These are phyloP conservation scores for Stegodyphus mimosarum DNA, from an alignment of 1,140 invertebrate species.

Conservation along the genomic window DNA sequence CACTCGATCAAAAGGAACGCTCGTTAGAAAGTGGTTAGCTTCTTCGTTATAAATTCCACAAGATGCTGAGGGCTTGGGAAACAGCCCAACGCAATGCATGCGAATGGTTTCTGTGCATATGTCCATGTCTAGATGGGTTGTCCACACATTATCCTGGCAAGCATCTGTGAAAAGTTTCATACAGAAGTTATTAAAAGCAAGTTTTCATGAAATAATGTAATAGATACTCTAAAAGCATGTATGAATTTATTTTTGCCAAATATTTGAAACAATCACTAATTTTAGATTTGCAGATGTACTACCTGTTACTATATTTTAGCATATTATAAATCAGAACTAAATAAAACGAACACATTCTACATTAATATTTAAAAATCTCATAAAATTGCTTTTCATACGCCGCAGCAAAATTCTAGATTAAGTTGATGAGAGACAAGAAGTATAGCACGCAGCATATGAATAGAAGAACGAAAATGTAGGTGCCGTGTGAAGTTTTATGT, in stretches of 20 bases:
- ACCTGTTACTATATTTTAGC: too few relatives aligned
- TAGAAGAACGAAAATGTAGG: too few relatives aligned
- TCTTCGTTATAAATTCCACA: constrained; percentile 64
- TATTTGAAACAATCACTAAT: too few relatives aligned
- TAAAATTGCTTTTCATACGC: too few relatives aligned
- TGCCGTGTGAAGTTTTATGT: too few relatives aligned
- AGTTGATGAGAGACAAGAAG: too few relatives aligned
- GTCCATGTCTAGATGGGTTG: constrained; percentile 51
- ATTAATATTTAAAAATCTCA: too few relatives aligned
- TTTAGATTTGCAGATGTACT: too few relatives aligned
- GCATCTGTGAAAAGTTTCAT: constrained; percentile 51
- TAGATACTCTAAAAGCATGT: not conserved
- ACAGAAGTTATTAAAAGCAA: not conserved
- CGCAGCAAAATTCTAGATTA: too few relatives aligned
- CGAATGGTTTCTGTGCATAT: constrained; percentile 62
- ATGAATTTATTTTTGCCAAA: not conserved
- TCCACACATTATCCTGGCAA: constrained; percentile 63
- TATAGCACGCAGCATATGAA: too few relatives aligned
- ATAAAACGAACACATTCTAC: too few relatives aligned
- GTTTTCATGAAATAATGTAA: not conserved
- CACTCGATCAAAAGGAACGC: constrained; percentile 62
- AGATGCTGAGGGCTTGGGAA: constrained; percentile 64
- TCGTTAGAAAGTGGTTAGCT: constrained; percentile 47
- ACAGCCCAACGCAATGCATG: constrained; percentile 63
- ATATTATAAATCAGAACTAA: too few relatives aligned